phyloP scores from a whole-genome alignment of 2,113 vertebrate genomes.

The Lepisosteus oculatus region DNA sequence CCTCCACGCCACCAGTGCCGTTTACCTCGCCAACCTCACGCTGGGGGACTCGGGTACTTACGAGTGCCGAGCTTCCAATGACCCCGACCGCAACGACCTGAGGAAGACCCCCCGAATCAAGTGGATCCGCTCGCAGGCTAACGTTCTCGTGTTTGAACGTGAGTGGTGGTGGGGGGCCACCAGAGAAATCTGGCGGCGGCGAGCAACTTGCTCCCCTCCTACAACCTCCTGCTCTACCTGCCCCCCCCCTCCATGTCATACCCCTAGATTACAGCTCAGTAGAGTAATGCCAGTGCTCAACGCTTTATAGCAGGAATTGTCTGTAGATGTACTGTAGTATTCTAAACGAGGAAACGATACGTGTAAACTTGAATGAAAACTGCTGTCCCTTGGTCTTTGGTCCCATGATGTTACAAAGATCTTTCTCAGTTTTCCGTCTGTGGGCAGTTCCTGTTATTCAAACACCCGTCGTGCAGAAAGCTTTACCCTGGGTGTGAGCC shows the following conservation, averaged over 20 bases:
- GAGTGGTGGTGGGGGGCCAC: constrained; percentile 65
- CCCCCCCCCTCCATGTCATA: constrained; percentile 38
- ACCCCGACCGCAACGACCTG: constrained; percentile 90
- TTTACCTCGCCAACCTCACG: constrained; percentile 71
- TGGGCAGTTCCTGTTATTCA: background rate
- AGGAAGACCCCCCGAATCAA: constrained; percentile 86
- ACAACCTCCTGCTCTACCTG: constrained; percentile 52
- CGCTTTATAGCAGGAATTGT: constrained; percentile 8
- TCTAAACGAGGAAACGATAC: no score
- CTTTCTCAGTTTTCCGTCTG: background rate
- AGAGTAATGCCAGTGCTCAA: background rate
- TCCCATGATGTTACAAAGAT: no score
- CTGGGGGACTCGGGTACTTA: constrained; percentile 80
- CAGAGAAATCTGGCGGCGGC: background rate
- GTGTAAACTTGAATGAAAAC: no score
- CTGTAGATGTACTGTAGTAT: background rate
- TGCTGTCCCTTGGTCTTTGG: no score
- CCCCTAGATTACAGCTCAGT: constrained; percentile 32
- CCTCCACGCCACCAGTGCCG: constrained; percentile 76
- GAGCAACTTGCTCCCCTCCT: constrained; percentile 20
- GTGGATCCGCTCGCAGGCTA: constrained; percentile 94
- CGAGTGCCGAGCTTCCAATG: constrained; percentile 92
- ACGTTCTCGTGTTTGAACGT: constrained; percentile 90
- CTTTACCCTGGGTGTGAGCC: background rate
- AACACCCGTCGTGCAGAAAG: no score